phyloP scores from a whole-genome alignment of 2,797 vertebrate species.

The Callimico goeldii region DNA sequence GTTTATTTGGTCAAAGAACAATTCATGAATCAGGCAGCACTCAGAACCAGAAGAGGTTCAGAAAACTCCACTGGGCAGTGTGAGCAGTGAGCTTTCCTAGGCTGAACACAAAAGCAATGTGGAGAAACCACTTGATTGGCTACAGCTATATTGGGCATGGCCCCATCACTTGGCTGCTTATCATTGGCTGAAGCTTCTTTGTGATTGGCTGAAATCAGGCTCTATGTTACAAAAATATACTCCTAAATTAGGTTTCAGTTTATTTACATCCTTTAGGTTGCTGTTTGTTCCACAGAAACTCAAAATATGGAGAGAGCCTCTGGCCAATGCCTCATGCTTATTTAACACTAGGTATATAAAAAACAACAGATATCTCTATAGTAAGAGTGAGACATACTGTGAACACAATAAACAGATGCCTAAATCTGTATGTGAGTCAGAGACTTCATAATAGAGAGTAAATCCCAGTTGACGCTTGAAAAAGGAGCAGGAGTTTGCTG shows the following conservation, averaged over 20 bases:
- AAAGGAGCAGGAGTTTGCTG: neutral
- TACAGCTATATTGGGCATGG: no score
- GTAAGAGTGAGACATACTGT: neutral
- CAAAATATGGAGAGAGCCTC: neutral
- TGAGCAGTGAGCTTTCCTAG: no score
- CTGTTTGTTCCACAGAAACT: neutral
- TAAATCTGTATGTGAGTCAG: neutral
- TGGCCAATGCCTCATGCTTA: neutral
- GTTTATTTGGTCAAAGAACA: neutral
- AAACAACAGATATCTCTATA: neutral
- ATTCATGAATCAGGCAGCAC: neutral
- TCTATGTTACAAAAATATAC: neutral
- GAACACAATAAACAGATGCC: neutral
- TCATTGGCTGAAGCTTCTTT: neutral
- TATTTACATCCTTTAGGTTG: neutral
- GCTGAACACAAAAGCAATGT: neutral
- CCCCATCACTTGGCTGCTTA: neutral
- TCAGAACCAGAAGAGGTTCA: neutral
- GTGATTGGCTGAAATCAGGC: neutral
- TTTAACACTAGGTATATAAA: neutral
- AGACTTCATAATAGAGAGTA: neutral
- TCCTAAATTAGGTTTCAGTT: neutral
- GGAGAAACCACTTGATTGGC: neutral
- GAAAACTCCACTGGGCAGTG: neutral
- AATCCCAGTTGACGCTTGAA: neutral